These are phyloP conservation scores for Achatina immaculata DNA, from an alignment of 1,140 invertebrate genomes.

Conservation along the genomic window DNA sequence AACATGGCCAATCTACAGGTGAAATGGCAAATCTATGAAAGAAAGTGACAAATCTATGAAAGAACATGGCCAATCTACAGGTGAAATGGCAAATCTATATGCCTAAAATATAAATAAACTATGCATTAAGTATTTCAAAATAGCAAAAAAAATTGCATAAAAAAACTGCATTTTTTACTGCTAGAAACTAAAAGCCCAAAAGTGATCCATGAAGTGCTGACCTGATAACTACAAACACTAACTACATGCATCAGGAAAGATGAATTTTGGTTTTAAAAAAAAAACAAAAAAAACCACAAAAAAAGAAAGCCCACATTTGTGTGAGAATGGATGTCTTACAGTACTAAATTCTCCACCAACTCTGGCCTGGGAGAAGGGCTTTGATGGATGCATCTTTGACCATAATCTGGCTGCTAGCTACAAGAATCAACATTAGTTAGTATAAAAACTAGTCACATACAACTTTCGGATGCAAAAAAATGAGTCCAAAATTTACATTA, in stretches of 20 bases:
- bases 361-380: neutral
- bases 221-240: neutral
- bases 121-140: neutral
- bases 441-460: too few species aligned
- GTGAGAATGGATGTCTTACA: neutral
- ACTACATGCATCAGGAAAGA: neutral
- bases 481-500: too few species aligned
- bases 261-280: too few species aligned
- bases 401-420: slow-evolving; percentile 10
- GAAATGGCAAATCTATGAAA: too few species aligned
- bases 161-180: neutral
- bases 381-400: neutral
- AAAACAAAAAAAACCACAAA: too few species aligned
- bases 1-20: too few species aligned
- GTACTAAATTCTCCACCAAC: neutral
- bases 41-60: too few species aligned
- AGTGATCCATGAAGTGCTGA: neutral
- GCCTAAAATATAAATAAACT: too few species aligned
- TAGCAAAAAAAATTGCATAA: neutral
- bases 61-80: too few species aligned
- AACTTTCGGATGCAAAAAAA: too few species aligned
- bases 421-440: neutral
- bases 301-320: too few species aligned
- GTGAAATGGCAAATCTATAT: too few species aligned
- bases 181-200: neutral